Base-by-base conservation (phyloP, 2,797 vertebrate species). In the Paratrypauchen microcephalus region DNA sequence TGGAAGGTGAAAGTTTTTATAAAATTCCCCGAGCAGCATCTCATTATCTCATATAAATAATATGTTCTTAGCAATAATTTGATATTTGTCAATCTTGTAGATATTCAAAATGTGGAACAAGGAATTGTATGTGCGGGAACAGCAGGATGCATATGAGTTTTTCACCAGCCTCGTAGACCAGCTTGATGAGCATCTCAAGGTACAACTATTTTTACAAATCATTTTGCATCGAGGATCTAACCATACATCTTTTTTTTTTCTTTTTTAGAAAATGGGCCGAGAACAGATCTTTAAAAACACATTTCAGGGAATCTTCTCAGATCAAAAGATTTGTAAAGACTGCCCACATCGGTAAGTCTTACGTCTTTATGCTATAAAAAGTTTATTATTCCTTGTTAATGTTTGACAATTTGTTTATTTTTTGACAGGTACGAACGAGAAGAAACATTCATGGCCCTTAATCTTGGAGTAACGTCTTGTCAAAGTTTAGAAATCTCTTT, bases 71-170 rank as follows among this genome's bases (percentile, higher is more conserved):
- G 12, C 6, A 26, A 9, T 47, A 21, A 48, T 47, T 45, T 12
- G 47, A 45, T 15, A 28, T 65, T 65, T 12, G 19, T n/a, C 11
- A 30, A 50, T 64, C 56, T 77, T 78, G 18, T 74, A 99, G 98
- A 99, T 99, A 84, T 99, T 99, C 89, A 99, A 98, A 90, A 99
- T 99, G 96, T 99, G 98, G 98, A 99, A 99, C 90, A 99, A 97
- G 72, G 97, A 99, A 82, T 87, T 99, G 55, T 99, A 97, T 47
- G 97, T 99, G 7, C 90, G 98, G 78, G 98, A 99, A 70, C 98
- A 99, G 70, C 98, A 99, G 81, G 98, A 99, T 76, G 98, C 98
- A 0, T 99, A 99, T 26, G 98, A 99, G 84, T 99, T 99, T 91
- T 99, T 99, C 87, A 99, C 98, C 52, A 99, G 97, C 79, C 94